phyloP scores from a whole-genome alignment of 2,888 invertebrate genomes.

The Heliothis peltigera region DNA sequence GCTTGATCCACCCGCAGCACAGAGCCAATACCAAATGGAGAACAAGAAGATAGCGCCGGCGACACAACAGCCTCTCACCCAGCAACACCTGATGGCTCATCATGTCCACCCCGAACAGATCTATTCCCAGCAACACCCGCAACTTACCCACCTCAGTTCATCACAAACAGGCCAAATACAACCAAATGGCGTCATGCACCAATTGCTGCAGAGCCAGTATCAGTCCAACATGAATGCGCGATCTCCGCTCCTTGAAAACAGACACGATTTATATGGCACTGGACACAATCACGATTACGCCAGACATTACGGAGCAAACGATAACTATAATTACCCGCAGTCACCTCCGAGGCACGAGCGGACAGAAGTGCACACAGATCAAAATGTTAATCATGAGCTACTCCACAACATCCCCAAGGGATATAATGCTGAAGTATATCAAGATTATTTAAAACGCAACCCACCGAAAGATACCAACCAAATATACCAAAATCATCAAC shows the following conservation, averaged over 20 bases:
- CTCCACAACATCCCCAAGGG: conserved; percentile 86
- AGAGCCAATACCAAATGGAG: conserved; percentile 91
- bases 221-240: conserved; percentile 86
- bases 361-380: conserved; percentile 82
- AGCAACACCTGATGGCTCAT: conserved; percentile 85
- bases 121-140: conserved; percentile 86
- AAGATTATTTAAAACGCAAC: conserved; percentile 89
- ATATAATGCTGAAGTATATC: conserved; percentile 90
- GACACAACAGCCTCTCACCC: conserved; percentile 89
- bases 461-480: conserved; percentile 89
- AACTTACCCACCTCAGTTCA: conserved; percentile 79
- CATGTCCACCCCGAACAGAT: conserved; percentile 87
- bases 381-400: conserved; percentile 85
- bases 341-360: conserved; percentile 85
- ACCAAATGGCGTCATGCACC: conserved; percentile 90
- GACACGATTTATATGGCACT: conserved; percentile 89
- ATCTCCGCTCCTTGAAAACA: conserved; percentile 88
- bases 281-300: conserved; percentile 88
- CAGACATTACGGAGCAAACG: conserved; percentile 89
- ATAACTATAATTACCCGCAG: conserved; percentile 88
- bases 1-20: conserved; percentile 93
- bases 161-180: conserved; percentile 83
- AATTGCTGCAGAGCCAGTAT: conserved; percentile 86
- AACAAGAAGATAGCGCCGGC: conserved; percentile 90
- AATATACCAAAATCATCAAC: conserved; percentile 90